Evolutionary conservation across 2,888 invertebrate genomes (phyloP).

Genomic region (Chaetoderma sp.): DNA sequence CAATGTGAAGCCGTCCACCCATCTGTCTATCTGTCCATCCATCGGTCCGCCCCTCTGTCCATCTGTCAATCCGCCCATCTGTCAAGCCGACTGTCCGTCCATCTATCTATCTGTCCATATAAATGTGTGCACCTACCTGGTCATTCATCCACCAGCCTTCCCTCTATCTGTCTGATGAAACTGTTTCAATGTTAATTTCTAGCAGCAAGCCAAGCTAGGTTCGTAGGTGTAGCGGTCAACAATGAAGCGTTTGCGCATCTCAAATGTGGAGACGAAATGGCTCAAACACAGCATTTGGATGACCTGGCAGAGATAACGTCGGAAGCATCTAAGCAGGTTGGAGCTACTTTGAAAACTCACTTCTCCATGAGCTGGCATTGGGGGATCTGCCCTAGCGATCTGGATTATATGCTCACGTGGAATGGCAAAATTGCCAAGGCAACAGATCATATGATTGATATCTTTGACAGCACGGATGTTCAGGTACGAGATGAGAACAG

Average conservation of each 20-base stretch:
- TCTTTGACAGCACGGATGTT: constrained; percentile 45
- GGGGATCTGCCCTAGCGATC: constrained; percentile 32
- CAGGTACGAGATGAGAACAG: too few species aligned
- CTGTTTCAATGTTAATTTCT: too few species aligned
- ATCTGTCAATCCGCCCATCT: too few species aligned
- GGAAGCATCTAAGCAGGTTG: constrained; percentile 35
- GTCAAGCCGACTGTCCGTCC: too few species aligned
- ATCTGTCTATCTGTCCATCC: too few species aligned
- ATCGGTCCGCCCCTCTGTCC: too few species aligned
- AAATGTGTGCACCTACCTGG: too few species aligned
- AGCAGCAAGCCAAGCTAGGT: constrained; percentile 29
- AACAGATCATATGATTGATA: constrained; percentile 44
- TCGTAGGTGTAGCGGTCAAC: constrained; percentile 44
- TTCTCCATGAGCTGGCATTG: constrained; percentile 46
- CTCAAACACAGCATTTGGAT: constrained; percentile 29
- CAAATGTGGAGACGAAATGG: constrained; percentile 28
- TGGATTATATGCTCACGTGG: constrained; percentile 33
- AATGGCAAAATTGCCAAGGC: constrained; percentile 34
- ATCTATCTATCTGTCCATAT: too few species aligned
- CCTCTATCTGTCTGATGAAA: too few species aligned
- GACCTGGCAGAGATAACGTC: constrained; percentile 29
- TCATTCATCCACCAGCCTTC: too few species aligned
- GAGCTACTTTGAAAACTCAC: constrained; percentile 38
- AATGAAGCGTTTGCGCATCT: constrained; percentile 41
- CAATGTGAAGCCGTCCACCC: too few species aligned